phyloP scores from a whole-genome alignment of 1,140 invertebrate species.

The Zaprionus davidi region DNA sequence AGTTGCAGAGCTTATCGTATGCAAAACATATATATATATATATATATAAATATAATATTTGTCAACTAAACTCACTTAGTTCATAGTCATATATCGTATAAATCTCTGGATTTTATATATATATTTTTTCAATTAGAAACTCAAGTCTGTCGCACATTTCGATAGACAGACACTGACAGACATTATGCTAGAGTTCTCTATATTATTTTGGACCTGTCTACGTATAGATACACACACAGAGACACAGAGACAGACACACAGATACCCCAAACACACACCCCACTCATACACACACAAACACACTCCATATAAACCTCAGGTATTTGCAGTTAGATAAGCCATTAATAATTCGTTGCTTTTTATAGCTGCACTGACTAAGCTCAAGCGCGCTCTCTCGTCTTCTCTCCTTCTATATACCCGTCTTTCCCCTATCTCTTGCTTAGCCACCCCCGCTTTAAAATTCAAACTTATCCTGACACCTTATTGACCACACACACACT shows the following conservation, averaged over 20 bases:
- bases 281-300: background rate
- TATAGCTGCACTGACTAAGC: background rate
- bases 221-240: too few relatives aligned
- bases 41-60: too few relatives aligned
- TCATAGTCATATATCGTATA: background rate
- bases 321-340: background rate
- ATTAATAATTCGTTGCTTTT: constrained; percentile 15
- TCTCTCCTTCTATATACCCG: background rate
- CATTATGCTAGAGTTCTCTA: background rate
- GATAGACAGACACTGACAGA: background rate
- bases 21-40: too few relatives aligned
- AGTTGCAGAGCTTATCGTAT: background rate
- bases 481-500: background rate
- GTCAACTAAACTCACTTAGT: too few relatives aligned
- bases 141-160: background rate
- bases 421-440: background rate
- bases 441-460: background rate
- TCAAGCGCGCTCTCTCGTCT: too few relatives aligned
- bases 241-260: too few relatives aligned
- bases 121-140: background rate
- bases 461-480: constrained; percentile 4
- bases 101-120: background rate
- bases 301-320: background rate
- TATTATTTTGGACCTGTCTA: background rate
- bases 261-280: too few relatives aligned